These are phyloP conservation scores for Myopa testacea DNA, from an alignment of 2,888 invertebrate genomes.

Conservation along the genomic window DNA sequence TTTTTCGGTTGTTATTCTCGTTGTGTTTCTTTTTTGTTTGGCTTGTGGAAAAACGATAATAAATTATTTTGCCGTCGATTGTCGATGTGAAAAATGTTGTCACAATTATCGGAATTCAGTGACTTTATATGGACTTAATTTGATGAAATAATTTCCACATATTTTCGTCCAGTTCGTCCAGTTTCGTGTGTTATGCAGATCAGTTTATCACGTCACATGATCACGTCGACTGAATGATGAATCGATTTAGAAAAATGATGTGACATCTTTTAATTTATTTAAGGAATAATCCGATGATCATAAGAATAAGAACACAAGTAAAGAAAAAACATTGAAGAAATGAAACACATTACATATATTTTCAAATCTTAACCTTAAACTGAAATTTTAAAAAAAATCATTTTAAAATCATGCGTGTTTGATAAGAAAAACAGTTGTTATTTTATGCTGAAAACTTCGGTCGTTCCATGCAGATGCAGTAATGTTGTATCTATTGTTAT, in stretches of 20 bases:
- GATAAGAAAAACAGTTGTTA: no score
- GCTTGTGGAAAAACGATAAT: neutral
- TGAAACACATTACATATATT: no score
- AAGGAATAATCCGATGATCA: neutral
- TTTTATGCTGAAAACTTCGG: no score
- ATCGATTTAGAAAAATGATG: neutral
- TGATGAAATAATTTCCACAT: slow-evolving; percentile 25
- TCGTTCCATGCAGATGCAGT: no score
- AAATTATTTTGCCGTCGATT: slow-evolving; percentile 20
- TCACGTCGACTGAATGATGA: neutral
- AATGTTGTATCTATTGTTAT: no score
- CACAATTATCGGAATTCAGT: slow-evolving; percentile 31
- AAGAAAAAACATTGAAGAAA: no score
- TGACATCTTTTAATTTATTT: neutral
- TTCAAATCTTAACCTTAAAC: no score
- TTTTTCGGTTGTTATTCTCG: no score
- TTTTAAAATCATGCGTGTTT: no score
- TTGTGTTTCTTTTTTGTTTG: neutral
- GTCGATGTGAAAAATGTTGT: slow-evolving; percentile 32
- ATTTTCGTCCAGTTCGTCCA: neutral
- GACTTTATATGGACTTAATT: slow-evolving; percentile 31
- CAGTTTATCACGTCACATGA: neutral
- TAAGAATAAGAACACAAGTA: neutral
- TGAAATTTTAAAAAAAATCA: no score
- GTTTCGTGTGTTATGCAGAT: no score